Evolutionary conservation across 2,888 invertebrate genomes (phyloP), one percentile per base, ranked within the genome.

Genomic region (Pyrgus malvae): DNA sequence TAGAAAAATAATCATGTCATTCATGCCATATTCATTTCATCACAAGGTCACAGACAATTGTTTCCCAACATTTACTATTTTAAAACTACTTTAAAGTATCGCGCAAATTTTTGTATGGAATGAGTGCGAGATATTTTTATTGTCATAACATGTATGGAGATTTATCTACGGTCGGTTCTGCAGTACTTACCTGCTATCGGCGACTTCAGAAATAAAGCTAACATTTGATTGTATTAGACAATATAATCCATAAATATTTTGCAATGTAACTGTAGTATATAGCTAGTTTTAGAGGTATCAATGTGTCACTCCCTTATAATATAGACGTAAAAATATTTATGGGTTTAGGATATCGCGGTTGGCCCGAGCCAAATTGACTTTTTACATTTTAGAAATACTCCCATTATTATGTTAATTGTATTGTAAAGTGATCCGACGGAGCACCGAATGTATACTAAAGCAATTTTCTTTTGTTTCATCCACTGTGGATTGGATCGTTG

Each of bases 391-490:
- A 33, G 23, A 23, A 49, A 33, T 49, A 49, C 29, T 31, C 7
- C 21, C 23, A 23, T 33, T 23, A 48, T 2, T 41, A 6, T 21
- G 31, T 44, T 44, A 44, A n/a, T n/a, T 44, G 44, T 33, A 35
- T 16, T 35, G 50, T 41, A 33, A 33, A 9, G 9, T 37, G 42
- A 21, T 46, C 9, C 45, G 37, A 37, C 25, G 16, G 33, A 40
- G 12, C 25, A 27, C 31, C 31, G 53, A 40, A 46, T 46, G 53
- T 53, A 53, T 81, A 84, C 80, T 81, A 88, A 89, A 85, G 74
- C 71, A 69, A 78, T 83, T 87, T 84, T 89, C 86, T 90, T 90
- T 90, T 90, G 89, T 90, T 90, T 88, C 90, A 90, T 89, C 89
- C 88, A 74, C 89, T 90, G 83, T 89, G 89, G 89, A 87, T 87